Percentiles rank a stretch among this genome's conserved stretches.
These are phyloP conservation scores for Siphlonurus alternatus DNA, from an alignment of 2,888 invertebrate species.

Conservation along the genomic window DNA sequence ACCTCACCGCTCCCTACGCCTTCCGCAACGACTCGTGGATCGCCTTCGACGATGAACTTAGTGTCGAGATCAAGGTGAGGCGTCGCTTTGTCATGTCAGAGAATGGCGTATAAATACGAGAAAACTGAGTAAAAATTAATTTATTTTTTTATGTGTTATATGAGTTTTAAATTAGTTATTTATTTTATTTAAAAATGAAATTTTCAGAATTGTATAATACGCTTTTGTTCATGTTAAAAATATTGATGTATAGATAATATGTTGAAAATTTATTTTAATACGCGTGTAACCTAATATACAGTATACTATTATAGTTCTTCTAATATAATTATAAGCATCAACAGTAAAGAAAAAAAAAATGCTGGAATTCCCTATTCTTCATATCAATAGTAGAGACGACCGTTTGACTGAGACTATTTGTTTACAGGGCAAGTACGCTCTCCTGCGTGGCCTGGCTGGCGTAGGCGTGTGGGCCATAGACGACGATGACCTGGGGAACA, in stretches of 20 bases:
- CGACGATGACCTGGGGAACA: conserved; percentile 34
- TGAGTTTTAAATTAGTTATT: background rate
- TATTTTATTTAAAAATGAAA: background rate
- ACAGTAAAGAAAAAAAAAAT: too few species aligned
- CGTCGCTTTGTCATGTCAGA: conserved; percentile 2
- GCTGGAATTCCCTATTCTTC: too few species aligned
- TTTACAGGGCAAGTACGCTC: conserved; percentile 45
- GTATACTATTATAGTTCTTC: too few species aligned
- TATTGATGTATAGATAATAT: too few species aligned
- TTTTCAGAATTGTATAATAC: background rate
- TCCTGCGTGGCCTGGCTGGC: conserved; percentile 53
- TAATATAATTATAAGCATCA: too few species aligned
- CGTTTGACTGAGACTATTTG: background rate
- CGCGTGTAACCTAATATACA: too few species aligned
- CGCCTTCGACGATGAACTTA: conserved; percentile 55
- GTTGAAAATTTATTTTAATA: too few species aligned
- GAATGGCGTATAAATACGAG: too few species aligned
- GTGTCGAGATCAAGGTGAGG: conserved; percentile 50
- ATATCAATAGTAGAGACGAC: too few species aligned
- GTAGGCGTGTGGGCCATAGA: conserved; percentile 41
- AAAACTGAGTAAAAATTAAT: too few species aligned
- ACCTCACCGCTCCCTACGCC: conserved; percentile 58
- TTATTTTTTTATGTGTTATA: too few species aligned
- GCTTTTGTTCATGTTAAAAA: too few species aligned
- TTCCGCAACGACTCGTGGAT: conserved; percentile 56